A percentile compares a stretch with the other conserved stretches of the same genome.
Conservation (phyloP, 2,113 vertebrate species). For the Myotis brandtii region DNA sequence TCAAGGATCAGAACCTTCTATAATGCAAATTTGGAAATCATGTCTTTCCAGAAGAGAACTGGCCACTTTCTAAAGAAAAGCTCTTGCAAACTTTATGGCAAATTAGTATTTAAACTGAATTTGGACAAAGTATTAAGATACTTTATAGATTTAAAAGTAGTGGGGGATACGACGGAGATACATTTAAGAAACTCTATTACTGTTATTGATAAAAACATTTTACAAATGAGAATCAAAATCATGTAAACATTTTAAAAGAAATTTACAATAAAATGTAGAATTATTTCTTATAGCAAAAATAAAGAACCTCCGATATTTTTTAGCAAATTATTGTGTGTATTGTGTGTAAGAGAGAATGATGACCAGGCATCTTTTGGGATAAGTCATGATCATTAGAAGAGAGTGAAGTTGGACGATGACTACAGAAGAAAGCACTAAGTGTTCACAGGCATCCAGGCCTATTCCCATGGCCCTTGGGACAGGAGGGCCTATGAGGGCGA, state of each 20-base stretch:
- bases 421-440: not conserved
- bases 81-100: not conserved
- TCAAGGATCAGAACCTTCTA: not conserved
- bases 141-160: not conserved
- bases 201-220: not conserved
- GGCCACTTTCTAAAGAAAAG: not conserved
- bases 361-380: not conserved
- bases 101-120: not conserved
- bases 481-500: rapidly evolving
- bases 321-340: not conserved
- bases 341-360: not conserved
- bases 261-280: not conserved
- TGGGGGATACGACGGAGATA: not conserved
- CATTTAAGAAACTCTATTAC: not conserved
- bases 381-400: not conserved
- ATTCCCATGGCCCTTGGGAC: not conserved
- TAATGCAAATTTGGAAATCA: not conserved
- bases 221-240: not conserved
- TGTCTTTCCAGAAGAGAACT: not conserved
- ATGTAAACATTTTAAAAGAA: not conserved
- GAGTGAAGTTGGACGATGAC: not conserved
- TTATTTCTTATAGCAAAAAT: not conserved
- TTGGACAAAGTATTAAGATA: not conserved
- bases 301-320: not conserved
- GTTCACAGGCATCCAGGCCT: not conserved